Percentiles rank a stretch among this genome's conserved stretches.
These are phyloP conservation scores for Epistrophella euchroma DNA, from an alignment of 2,888 invertebrate species.

Conservation along the genomic window DNA sequence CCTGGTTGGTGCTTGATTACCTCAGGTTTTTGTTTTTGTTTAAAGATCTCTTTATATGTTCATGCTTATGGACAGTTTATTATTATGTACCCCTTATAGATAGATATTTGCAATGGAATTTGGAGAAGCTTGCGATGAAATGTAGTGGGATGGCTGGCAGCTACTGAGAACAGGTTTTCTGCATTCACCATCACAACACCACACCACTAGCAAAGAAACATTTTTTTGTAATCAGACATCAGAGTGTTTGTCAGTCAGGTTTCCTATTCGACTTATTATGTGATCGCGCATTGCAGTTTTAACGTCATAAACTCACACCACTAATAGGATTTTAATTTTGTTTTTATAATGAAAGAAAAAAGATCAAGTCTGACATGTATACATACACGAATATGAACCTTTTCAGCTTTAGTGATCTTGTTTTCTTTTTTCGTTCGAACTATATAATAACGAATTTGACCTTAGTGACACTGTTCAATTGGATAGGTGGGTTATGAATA, in stretches of 20 bases:
- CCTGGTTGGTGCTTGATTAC: constrained; percentile 33
- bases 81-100: constrained; percentile 16
- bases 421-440: neutral
- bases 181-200: constrained; percentile 23
- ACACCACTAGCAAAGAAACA: neutral
- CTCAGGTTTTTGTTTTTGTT: constrained; percentile 29
- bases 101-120: constrained; percentile 62
- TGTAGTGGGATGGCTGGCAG: constrained; percentile 54
- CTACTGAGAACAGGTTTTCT: constrained; percentile 57
- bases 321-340: neutral
- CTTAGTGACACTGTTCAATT: constrained; percentile 12
- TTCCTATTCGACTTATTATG: constrained; percentile 15
- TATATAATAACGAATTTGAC: constrained; percentile 9
- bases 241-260: constrained; percentile 17
- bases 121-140: constrained; percentile 51
- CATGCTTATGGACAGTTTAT: constrained; percentile 19
- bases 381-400: neutral
- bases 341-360: constrained; percentile 1
- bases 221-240: constrained; percentile 6
- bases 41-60: constrained; percentile 41
- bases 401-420: constrained; percentile 17
- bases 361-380: neutral
- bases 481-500: neutral
- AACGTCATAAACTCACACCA: constrained; percentile 11
- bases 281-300: constrained; percentile 31